A percentile compares a stretch with the other conserved stretches of the same genome.
These are phyloP conservation scores for Bellardia pandia DNA, from an alignment of 2,888 invertebrate species.

Conservation along the genomic window DNA sequence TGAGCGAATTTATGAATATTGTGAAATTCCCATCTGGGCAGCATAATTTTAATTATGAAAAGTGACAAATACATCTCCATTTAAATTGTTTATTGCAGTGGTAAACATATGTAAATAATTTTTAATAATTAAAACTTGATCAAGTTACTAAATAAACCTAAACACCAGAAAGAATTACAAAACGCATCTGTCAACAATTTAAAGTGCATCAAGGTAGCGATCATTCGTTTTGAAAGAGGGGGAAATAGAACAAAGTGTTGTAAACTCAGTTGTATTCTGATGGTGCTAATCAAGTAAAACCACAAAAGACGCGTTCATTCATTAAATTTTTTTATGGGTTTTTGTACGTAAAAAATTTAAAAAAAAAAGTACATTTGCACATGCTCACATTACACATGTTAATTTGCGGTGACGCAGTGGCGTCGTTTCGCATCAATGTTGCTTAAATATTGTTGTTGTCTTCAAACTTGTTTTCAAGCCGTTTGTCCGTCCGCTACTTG, in stretches of 20 bases:
- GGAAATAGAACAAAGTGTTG: background rate
- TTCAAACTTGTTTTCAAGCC: constrained; percentile 29
- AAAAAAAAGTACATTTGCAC: constrained; percentile 58
- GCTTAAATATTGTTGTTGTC: constrained; percentile 25
- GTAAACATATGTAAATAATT: constrained; percentile 10
- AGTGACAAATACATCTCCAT: background rate
- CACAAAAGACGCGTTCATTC: constrained; percentile 65
- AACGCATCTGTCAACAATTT: constrained; percentile 59
- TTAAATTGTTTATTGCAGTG: background rate
- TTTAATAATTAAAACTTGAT: constrained; percentile 3
- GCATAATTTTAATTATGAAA: background rate
- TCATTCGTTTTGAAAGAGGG: background rate
- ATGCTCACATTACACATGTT: constrained; percentile 64
- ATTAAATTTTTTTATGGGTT: constrained; percentile 46
- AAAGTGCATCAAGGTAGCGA: background rate
- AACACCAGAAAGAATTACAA: constrained; percentile 8
- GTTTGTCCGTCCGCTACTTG: background rate
- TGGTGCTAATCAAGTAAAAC: constrained; percentile 67
- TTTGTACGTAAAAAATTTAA: background rate
- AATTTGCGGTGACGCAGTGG: constrained; percentile 73
- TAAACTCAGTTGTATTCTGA: constrained; percentile 18
- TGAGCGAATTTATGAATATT: no score
- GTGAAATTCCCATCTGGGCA: background rate
- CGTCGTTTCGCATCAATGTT: constrained; percentile 65
- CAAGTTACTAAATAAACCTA: constrained; percentile 6